Percentiles rank a stretch among this genome's conserved stretches.
Conservation (phyloP, 2,888 invertebrate genomes). For the Parochlus steinenii region DNA sequence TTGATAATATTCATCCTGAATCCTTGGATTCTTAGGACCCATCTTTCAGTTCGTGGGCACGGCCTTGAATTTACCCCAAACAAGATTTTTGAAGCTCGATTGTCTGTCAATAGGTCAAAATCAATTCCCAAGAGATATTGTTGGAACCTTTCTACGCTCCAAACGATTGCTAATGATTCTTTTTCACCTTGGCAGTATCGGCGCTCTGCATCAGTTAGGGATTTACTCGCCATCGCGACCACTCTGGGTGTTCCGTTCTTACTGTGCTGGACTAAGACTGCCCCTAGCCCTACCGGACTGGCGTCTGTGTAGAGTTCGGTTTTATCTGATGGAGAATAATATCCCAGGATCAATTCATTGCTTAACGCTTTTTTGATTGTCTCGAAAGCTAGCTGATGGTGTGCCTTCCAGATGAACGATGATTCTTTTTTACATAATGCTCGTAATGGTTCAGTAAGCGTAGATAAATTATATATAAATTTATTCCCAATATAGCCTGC, state of each 20-base stretch:
- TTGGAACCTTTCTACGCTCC: conserved; percentile 17
- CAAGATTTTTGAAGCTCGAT: conserved; percentile 21
- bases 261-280: conserved; percentile 15
- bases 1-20: too few species aligned
- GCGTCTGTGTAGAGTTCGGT: neutral
- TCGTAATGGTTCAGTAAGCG: neutral
- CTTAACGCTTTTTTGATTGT: neutral
- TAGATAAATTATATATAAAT: conserved; percentile 11
- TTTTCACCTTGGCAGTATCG: too few species aligned
- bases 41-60: conserved; percentile 15
- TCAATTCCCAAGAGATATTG: conserved; percentile 24
- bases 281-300: conserved; percentile 14
- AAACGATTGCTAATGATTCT: conserved; percentile 21
- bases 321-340: neutral
- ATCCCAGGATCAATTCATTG: neutral
- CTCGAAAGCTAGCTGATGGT: neutral
- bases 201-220: too few species aligned
- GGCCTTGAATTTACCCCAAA: conserved; percentile 16
- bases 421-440: neutral
- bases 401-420: neutral
- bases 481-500: too few species aligned
- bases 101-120: conserved; percentile 21
- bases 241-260: too few species aligned
- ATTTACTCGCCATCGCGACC: too few species aligned
- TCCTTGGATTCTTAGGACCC: too few species aligned